Base-by-base conservation (phyloP, 2,113 vertebrate genomes). In the Stegastes partitus region DNA sequence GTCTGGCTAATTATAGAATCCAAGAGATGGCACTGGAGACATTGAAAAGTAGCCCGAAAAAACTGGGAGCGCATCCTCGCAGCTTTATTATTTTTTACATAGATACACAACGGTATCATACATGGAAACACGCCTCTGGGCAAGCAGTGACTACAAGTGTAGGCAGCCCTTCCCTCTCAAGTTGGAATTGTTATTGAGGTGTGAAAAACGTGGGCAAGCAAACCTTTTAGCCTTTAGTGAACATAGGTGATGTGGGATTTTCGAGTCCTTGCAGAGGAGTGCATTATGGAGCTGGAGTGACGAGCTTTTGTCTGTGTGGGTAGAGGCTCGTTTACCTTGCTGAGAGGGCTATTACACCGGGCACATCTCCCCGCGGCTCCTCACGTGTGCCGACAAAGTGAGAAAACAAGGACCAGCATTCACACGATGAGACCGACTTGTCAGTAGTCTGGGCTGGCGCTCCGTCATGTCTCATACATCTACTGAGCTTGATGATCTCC, bases 211-310 rank as follows among this genome's bases (percentile, higher is more conserved):
- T 91, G 87, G 89, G 89, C 83, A 83, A 77, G 70, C 65, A 85
- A 87, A 90, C 89, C 90, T 91, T 93, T 90, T 92, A 90, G 84
- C 89, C 88, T 86, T 83, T 87, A 87, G 84, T 89, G 87, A 77
- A 89, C 56, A 79, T 69, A 86, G 91, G 91, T 93, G 89, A 89
- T 83, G 93, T 93, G 90, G 90, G 87, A 82, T 89, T 89, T 81
- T 88, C 31, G 79, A 90, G 87, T 86, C 83, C 67, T 57, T 83
- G 83, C 89, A 90, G 87, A 87, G 86, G 90, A 92, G 87, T 91
- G 82, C 86, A 83, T 89, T 90, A 89, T 68, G 75, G 83, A 89
- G 89, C 66, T 82, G 61, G 77, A 79, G 77, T 87, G 85, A 91
- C 70, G 47, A 79, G 84, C 80, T 85, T 90, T 88, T 77, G 84